phyloP scores from a whole-genome alignment of 2,113 vertebrate genomes.

The Microtus richardsoni region DNA sequence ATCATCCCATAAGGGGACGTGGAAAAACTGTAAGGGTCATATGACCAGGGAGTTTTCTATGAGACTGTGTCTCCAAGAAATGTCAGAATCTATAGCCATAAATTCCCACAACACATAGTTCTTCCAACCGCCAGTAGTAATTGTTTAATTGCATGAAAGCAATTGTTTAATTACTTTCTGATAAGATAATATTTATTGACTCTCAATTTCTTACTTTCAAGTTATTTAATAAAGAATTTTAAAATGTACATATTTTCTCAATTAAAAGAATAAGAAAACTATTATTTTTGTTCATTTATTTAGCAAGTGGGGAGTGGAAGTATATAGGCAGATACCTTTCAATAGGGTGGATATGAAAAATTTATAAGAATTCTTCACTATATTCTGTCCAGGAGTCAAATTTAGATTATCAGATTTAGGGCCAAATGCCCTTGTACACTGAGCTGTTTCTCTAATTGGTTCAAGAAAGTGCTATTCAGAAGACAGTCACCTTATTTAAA shows the following conservation, averaged over 20 bases:
- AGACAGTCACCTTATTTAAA: neutral
- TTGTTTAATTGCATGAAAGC: neutral
- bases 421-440: neutral
- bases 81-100: neutral
- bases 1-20: neutral
- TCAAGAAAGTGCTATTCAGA: neutral
- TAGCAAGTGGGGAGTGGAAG: neutral
- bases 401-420: too few species aligned
- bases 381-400: neutral
- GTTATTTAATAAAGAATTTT: neutral
- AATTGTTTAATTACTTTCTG: neutral
- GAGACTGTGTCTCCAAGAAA: neutral
- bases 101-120: neutral
- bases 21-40: neutral
- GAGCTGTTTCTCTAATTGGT: neutral
- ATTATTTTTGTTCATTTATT: neutral
- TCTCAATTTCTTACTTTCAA: neutral
- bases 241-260: neutral
- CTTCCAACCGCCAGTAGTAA: neutral
- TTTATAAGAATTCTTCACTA: neutral
- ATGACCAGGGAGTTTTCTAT: neutral
- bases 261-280: neutral
- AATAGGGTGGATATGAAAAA: neutral
- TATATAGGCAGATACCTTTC: neutral
- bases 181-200: neutral